Evolutionary conservation across 2,888 invertebrate genomes (phyloP).

Genomic region (Venusia cambrica): DNA sequence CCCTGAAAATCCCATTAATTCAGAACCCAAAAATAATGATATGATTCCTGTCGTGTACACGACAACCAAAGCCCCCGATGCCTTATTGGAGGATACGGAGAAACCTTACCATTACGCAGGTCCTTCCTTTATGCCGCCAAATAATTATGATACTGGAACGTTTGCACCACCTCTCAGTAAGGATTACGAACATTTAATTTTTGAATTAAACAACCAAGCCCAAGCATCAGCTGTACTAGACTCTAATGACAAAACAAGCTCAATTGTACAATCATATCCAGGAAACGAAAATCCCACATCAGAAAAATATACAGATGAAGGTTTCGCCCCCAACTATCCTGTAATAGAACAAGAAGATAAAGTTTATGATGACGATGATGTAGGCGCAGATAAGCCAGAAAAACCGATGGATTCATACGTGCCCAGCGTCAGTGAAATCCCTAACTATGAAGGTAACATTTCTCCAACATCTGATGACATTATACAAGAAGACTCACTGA

Average conservation of each 20-base stretch:
- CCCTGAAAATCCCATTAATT: neutral
- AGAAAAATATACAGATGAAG: neutral
- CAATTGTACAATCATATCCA: slow-evolving; percentile 1
- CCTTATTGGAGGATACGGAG: neutral
- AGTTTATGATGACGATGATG: neutral
- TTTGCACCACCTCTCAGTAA: neutral
- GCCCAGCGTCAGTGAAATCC: too few species aligned
- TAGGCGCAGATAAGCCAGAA: too few species aligned
- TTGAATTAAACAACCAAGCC: neutral
- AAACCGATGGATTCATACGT: too few species aligned
- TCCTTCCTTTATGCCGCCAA: neutral
- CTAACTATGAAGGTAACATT: slow-evolving; percentile 4
- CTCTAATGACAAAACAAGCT: slow-evolving; percentile 2
- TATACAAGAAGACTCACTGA: neutral
- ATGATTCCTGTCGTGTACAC: neutral
- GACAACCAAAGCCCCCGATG: neutral
- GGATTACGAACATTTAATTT: neutral
- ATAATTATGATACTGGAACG: neutral
- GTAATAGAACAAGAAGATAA: neutral
- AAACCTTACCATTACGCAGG: neutral
- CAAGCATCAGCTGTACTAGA: neutral
- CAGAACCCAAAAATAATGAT: neutral
- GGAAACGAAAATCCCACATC: neutral
- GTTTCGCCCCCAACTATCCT: neutral
- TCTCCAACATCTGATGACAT: slow-evolving; percentile 1